Base-by-base conservation (phyloP, 1,140 invertebrate species). In the Trissolcus basalis region DNA sequence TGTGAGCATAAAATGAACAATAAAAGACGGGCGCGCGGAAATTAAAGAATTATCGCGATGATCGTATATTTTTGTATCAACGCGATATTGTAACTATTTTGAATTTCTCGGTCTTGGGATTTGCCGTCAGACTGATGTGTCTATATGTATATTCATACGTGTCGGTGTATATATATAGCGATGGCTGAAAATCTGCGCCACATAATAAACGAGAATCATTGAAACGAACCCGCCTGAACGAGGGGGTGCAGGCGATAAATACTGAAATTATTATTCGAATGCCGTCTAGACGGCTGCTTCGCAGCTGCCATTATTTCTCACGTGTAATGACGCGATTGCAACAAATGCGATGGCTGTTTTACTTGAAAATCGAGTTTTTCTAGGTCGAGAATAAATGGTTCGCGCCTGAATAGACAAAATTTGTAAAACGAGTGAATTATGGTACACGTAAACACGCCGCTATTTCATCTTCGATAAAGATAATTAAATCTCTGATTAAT, bases 241-340 rank as follows among this genome's bases (percentile, higher is more conserved):
- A 67, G 64, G 69, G 75, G 69, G 75, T 73, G 75, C 64, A 59
- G 60, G 65, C 69, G 75, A 78, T 78, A 71, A 78, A 78, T 78
- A 74, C 77, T 78, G 70, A 74, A 78, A 74, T 78, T 78, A 78
- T 78, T 72, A 78, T 78, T 75, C 71, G 68, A 78, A 75, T 72
- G 48, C 77, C 63, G 77, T 78, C 71, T 78, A 74, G 77, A 78
- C 71, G 67, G 77, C 63, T 72, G 77, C 67, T 16, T 67, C 67
- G 67, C 76, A 74, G 70, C 70, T 74, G 76, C 70, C 71, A 71
- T 78, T 78, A 78, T 78, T 78, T 68, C 71, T 78, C 77, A 78
- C 77, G 77, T 78, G 77, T 75, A 78, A 74, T 78, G 71, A 78
- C 67, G 77, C 71, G 76, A 78, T 74, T 43, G 76, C 65, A 70